phyloP scores from a whole-genome alignment of 2,113 vertebrate species.

The Noctilio leporinus region DNA sequence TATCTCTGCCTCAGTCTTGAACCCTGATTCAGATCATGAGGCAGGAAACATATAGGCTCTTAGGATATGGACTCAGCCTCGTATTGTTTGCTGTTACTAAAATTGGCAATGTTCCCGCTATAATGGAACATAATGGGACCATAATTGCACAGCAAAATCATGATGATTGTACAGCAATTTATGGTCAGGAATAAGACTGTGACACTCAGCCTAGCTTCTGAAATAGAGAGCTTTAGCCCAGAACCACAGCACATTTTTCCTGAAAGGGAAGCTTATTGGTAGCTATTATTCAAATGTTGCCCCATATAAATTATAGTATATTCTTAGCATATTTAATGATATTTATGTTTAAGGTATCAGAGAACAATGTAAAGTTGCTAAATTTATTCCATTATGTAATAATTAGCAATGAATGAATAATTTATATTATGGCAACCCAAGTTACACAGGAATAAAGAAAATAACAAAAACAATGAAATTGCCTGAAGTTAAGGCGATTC shows the following conservation, averaged over 20 bases:
- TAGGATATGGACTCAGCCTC: not conserved
- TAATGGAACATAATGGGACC: not conserved
- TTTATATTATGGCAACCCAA: not conserved
- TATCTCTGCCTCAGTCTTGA: not conserved
- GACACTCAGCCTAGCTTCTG: not conserved
- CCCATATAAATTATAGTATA: not conserved
- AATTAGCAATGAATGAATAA: not conserved
- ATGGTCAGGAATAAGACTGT: not conserved
- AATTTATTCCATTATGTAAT: not conserved
- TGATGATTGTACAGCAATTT: not conserved
- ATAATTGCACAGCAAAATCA: conserved; percentile 16
- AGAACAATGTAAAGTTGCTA: not conserved
- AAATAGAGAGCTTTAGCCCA: not conserved
- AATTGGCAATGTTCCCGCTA: not conserved
- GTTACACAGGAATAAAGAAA: not conserved
- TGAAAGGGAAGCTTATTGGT: not conserved
- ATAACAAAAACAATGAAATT: not conserved
- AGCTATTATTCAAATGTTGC: not conserved
- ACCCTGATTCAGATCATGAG: not conserved
- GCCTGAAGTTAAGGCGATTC: not conserved
- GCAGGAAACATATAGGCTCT: not conserved
- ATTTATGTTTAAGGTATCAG: not conserved
- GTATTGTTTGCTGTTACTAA: conserved; percentile 12
- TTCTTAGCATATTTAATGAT: not conserved
- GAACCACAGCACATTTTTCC: not conserved